A percentile compares a stretch with the other conserved stretches of the same genome.
Evolutionary conservation across 2,888 invertebrate genomes (phyloP).

Genomic region (Corythucha ciliata): DNA sequence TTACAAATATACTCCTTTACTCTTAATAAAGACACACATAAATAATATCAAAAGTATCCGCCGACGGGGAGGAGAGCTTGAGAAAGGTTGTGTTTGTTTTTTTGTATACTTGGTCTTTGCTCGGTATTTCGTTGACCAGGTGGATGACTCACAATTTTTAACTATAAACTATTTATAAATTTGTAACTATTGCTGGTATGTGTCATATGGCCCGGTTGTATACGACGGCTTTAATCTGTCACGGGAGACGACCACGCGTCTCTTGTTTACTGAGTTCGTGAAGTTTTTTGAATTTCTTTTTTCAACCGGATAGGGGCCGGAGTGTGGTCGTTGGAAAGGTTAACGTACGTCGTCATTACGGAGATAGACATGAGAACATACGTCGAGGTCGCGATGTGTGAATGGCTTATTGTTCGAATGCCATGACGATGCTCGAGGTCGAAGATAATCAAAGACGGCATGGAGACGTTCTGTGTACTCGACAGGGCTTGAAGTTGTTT

Average conservation of each 20-base stretch:
- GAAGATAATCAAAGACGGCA: not conserved
- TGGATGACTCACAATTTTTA: no score
- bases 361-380: constrained; percentile 7
- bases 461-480: constrained; percentile 8
- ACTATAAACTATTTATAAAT: no score
- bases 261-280: not conserved
- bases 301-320: not conserved
- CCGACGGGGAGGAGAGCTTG: no score
- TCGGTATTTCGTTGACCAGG: no score
- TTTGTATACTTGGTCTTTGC: no score
- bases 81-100: no score
- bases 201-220: no score
- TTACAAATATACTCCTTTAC: no score
- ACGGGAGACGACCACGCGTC: not conserved
- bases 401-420: not conserved
- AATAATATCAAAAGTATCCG: no score
- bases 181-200: no score
- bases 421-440: constrained; percentile 1
- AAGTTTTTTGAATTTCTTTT: not conserved
- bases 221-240: constrained; percentile 8
- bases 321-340: constrained; percentile 1
- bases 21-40: no score
- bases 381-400: constrained; percentile 3
- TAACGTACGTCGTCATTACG: constrained; percentile 1
- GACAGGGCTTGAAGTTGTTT: not conserved